Conservation (phyloP, 1,140 invertebrate species). For the Calephelis nemesis region DNA sequence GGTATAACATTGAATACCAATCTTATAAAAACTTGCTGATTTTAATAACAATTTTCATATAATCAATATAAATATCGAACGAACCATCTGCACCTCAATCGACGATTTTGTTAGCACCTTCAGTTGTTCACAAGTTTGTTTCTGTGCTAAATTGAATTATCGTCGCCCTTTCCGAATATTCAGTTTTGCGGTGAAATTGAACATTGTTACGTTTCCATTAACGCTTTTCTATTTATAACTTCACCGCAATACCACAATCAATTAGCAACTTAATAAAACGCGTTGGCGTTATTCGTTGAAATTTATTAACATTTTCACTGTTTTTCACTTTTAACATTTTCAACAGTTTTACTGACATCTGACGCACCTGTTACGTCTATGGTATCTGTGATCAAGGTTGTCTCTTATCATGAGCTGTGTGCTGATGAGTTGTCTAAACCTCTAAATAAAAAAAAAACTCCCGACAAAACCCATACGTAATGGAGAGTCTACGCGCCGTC, state of each 20-base stretch:
- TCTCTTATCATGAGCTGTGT: no score
- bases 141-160: constrained; percentile 10
- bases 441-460: no score
- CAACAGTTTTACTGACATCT: no score
- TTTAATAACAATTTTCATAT: constrained; percentile 1
- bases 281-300: constrained; percentile 1
- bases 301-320: not conserved
- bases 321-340: no score
- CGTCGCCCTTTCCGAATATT: constrained; percentile 14
- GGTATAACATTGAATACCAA: no score
- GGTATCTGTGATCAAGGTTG: no score
- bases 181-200: constrained; percentile 5
- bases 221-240: constrained; percentile 17
- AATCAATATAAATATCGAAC: not conserved
- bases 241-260: constrained; percentile 13
- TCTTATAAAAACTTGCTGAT: not conserved
- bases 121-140: constrained; percentile 15
- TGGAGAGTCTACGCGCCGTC: no score
- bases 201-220: constrained; percentile 6
- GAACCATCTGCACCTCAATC: not conserved
- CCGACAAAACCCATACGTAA: no score
- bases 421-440: no score
- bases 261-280: constrained; percentile 3
- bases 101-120: constrained; percentile 1
- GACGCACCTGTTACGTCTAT: no score